Evolutionary conservation across 1,140 invertebrate genomes (phyloP).

Genomic region (Holotrichia oblita): DNA sequence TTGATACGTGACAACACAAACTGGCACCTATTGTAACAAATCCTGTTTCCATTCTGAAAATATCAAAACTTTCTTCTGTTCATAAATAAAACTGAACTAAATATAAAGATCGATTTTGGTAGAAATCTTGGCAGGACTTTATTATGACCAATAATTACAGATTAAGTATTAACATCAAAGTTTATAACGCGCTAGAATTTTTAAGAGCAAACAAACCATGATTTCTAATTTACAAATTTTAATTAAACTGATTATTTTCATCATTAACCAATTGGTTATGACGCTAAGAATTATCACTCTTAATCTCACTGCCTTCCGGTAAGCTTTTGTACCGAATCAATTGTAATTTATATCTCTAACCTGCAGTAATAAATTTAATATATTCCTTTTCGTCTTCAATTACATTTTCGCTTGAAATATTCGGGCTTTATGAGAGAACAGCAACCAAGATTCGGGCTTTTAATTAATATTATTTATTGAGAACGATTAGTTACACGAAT

Average conservation of each 20-base stretch:
- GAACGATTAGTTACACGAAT: not conserved
- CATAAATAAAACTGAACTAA: no score
- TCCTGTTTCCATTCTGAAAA: no score
- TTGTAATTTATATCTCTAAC: slow-evolving; percentile 18
- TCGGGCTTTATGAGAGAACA: not conserved
- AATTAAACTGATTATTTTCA: not conserved
- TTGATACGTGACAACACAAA: no score
- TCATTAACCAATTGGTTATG: not conserved
- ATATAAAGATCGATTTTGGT: no score
- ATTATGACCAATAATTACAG: no score
- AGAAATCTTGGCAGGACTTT: no score
- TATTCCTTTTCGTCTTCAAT: not conserved
- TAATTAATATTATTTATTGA: slow-evolving; percentile 13
- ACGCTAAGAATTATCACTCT: not conserved
- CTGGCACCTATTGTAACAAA: no score
- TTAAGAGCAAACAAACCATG: not conserved
- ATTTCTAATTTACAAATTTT: not conserved
- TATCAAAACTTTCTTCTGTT: no score
- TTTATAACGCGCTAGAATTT: no score
- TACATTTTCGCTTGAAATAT: not conserved
- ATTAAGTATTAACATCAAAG: no score
- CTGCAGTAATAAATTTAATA: slow-evolving; percentile 12
- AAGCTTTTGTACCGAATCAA: slow-evolving; percentile 4
- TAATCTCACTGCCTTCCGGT: not conserved
- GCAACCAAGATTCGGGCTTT: not conserved